Evolutionary conservation across 2,113 vertebrate genomes (phyloP).

Genomic region (Tautogolabrus adspersus): DNA sequence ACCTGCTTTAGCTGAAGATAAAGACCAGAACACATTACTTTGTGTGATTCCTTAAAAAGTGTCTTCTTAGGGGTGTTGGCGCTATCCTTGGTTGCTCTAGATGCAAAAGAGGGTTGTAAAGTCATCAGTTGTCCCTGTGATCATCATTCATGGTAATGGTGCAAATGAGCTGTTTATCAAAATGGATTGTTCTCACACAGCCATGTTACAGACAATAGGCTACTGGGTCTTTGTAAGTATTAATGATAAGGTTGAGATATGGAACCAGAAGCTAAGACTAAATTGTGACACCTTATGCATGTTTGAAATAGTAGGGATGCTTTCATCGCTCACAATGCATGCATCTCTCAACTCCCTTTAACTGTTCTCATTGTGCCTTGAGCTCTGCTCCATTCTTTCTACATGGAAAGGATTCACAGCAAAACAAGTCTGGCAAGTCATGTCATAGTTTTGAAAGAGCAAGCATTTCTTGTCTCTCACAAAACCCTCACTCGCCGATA

Average conservation of each 20-base stretch:
- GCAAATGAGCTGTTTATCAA: too few relatives aligned
- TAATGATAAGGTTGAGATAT: neutral
- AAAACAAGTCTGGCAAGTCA: constrained; percentile 60
- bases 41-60: too few relatives aligned
- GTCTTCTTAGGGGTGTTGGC: too few relatives aligned
- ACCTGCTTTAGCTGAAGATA: neutral
- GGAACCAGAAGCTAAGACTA: neutral
- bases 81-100: too few relatives aligned
- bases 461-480: neutral
- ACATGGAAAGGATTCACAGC: neutral
- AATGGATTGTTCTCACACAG: too few relatives aligned
- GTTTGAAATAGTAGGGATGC: constrained; percentile 18
- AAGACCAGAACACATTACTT: too few relatives aligned
- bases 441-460: constrained; percentile 10
- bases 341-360: neutral
- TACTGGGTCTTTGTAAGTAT: neutral
- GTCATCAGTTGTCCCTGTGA: too few relatives aligned
- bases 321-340: neutral
- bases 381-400: neutral
- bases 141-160: too few relatives aligned
- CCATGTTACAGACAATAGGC: too few relatives aligned
- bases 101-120: too few relatives aligned
- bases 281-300: neutral
- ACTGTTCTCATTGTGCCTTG: neutral
- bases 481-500: neutral